A percentile compares a stretch with the other conserved stretches of the same genome.
Evolutionary conservation across 2,797 vertebrate species (phyloP).

Genomic region (Sarcophilus harrisii): DNA sequence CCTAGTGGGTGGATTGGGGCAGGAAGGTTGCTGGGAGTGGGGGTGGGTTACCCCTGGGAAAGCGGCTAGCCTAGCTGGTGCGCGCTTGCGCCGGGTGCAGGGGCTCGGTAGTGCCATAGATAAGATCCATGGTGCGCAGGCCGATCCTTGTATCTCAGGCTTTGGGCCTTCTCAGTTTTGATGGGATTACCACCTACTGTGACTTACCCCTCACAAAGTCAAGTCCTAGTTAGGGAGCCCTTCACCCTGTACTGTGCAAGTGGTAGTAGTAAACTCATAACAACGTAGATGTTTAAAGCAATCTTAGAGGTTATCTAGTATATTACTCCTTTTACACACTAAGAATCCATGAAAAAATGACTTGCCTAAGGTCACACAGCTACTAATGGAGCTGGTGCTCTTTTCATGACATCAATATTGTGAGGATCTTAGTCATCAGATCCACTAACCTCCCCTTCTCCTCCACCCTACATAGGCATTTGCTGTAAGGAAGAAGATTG

Average conservation of each 20-base stretch:
- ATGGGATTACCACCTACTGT: slow-evolving; percentile 12
- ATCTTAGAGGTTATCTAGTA: background rate
- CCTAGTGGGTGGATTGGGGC: background rate
- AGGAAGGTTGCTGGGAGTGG: background rate
- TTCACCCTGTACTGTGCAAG: background rate
- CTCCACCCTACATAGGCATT: slow-evolving; percentile 62
- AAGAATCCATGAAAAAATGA: background rate
- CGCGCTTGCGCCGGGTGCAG: background rate
- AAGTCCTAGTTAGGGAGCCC: background rate
- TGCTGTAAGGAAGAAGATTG: slow-evolving; percentile 47
- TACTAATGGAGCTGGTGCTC: background rate
- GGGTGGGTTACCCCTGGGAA: background rate
- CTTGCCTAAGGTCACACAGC: background rate
- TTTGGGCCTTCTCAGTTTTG: slow-evolving; percentile 46
- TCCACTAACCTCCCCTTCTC: slow-evolving; percentile 29
- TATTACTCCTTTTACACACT: background rate
- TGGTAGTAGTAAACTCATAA: background rate
- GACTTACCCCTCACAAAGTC: background rate
- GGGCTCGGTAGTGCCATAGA: background rate
- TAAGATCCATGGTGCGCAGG: slow-evolving; percentile 41
- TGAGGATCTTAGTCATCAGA: slow-evolving; percentile 43
- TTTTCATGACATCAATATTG: background rate
- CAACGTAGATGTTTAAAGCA: background rate
- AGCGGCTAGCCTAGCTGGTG: background rate
- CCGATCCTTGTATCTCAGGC: slow-evolving; percentile 43